phyloP scores from a whole-genome alignment of 2,888 invertebrate genomes.

The Eremobia ochroleuca region DNA sequence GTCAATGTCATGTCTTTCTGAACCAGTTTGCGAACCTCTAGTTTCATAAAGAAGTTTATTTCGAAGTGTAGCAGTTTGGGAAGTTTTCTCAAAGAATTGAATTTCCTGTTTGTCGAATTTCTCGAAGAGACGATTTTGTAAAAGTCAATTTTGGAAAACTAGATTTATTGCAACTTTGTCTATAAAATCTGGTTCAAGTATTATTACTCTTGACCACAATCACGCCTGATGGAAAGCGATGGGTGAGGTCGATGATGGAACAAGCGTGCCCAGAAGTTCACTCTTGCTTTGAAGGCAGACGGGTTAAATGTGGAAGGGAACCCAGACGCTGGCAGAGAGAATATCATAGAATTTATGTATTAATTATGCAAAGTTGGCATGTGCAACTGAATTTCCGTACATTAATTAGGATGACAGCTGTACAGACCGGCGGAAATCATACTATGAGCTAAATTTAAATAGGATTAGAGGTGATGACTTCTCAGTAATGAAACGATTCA shows the following conservation, averaged over 20 bases:
- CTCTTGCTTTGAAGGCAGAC: not conserved
- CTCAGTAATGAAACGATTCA: not conserved
- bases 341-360: not conserved
- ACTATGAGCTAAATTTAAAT: conserved; percentile 12
- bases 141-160: not conserved
- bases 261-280: not conserved
- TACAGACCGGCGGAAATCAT: conserved; percentile 31
- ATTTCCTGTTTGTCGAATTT: conserved; percentile 47
- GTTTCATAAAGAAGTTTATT: conserved; percentile 45
- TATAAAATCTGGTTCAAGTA: not conserved
- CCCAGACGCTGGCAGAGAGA: not conserved
- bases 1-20: conserved; percentile 56
- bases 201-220: not conserved
- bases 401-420: conserved; percentile 35
- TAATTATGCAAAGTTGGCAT: not conserved
- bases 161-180: not conserved
- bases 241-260: not conserved
- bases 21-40: conserved; percentile 39
- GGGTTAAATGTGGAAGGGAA: not conserved
- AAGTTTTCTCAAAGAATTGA: conserved; percentile 46
- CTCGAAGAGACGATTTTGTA: conserved; percentile 11
- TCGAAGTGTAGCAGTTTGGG: conserved; percentile 43
- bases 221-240: not conserved
- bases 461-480: conserved; percentile 1
- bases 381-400: conserved; percentile 29